Evolutionary conservation across 1,140 invertebrate genomes (phyloP).

Genomic region (Trichonephila clavata): DNA sequence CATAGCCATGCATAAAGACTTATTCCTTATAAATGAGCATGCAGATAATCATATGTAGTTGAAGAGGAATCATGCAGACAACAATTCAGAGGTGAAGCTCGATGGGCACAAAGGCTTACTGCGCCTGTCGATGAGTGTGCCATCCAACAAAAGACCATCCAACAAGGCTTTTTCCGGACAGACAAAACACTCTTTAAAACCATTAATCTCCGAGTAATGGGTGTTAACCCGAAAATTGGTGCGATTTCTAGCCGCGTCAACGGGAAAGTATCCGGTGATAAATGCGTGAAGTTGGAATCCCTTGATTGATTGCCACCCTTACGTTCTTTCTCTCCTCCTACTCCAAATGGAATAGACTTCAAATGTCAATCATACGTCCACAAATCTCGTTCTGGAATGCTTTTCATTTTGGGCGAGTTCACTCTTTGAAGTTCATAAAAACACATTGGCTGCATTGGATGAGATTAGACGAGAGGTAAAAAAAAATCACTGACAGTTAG

Average conservation of each 20-base stretch:
- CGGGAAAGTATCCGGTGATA: conserved; percentile 27
- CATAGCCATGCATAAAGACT: background rate
- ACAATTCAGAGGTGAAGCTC: background rate
- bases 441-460: conserved; percentile 40
- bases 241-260: conserved; percentile 67
- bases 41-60: background rate
- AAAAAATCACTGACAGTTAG: conserved; percentile 50
- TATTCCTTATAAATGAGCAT: background rate
- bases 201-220: conserved; percentile 74
- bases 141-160: background rate
- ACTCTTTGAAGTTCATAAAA: conserved; percentile 44
- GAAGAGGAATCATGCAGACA: background rate
- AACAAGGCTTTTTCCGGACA: background rate
- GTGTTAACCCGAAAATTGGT: conserved; percentile 75
- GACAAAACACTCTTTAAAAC: conserved; percentile 50
- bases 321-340: conserved; percentile 10
- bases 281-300: conserved; percentile 29
- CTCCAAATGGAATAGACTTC: conserved; percentile 60
- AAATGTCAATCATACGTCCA: conserved; percentile 70
- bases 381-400: conserved; percentile 69
- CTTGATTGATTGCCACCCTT: conserved; percentile 69
- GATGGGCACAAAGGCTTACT: background rate
- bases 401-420: conserved; percentile 68
- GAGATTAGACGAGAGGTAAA: conserved; percentile 34
- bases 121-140: background rate